phyloP scores from a whole-genome alignment of 2,797 vertebrate species.

The Lophotriccus pileatus region DNA sequence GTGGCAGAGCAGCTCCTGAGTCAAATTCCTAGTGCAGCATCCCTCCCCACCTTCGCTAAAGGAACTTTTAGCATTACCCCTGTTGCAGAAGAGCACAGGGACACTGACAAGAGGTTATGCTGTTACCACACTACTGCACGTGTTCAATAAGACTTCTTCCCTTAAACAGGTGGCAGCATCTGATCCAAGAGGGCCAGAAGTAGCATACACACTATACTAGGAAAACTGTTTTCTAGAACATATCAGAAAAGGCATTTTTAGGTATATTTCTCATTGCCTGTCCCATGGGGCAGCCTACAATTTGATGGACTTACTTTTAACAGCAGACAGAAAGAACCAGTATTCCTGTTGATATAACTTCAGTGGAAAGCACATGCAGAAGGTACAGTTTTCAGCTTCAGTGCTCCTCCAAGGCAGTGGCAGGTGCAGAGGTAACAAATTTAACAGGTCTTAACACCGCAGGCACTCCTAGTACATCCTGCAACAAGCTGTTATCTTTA shows the following conservation, averaged over 20 bases:
- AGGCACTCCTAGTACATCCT: accelerated
- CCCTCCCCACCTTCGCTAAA: not conserved
- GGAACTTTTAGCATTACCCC: not conserved
- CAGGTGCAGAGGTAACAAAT: not conserved
- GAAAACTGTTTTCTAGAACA: not conserved
- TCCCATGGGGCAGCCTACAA: not conserved
- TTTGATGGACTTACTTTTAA: not conserved
- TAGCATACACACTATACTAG: not conserved
- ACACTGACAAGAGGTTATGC: not conserved
- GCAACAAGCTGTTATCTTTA: not conserved
- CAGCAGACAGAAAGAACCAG: not conserved
- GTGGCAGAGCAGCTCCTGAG: accelerated
- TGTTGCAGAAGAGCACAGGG: not conserved
- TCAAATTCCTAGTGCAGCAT: not conserved
- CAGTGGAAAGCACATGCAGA: not conserved
- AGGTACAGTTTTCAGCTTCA: not conserved
- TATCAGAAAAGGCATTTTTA: not conserved
- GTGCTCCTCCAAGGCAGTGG: not conserved
- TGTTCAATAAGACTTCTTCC: not conserved
- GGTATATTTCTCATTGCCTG: not conserved
- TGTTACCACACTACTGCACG: not conserved
- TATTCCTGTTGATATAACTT: not conserved
- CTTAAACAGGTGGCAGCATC: not conserved
- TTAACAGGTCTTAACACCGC: not conserved
- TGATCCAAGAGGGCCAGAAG: not conserved